Conservation (phyloP, 2,888 invertebrate genomes). For the Vanessa cardui region DNA sequence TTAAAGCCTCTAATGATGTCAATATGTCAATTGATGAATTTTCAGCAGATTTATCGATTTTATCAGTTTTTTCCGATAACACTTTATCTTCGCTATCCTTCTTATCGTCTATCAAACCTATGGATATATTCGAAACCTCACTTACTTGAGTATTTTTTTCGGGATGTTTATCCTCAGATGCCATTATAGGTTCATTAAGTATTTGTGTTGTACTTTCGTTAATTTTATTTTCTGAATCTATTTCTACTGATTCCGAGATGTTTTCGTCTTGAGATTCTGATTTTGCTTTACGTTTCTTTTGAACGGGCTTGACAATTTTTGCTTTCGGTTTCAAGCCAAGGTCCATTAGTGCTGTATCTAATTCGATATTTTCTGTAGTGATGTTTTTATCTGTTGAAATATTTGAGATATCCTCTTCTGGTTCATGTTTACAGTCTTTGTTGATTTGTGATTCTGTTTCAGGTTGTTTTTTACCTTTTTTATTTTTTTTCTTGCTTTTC, state of each 20-base stretch:
- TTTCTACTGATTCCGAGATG: neutral
- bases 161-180: neutral
- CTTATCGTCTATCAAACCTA: neutral
- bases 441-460: conserved; percentile 32
- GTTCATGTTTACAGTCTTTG: conserved; percentile 14
- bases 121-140: neutral
- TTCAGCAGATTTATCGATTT: neutral
- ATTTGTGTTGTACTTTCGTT: neutral
- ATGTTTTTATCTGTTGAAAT: neutral
- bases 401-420: conserved; percentile 20
- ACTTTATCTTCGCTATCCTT: neutral
- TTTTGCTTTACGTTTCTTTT: conserved; percentile 60
- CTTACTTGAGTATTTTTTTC: neutral
- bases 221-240: neutral
- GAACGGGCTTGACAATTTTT: conserved; percentile 68
- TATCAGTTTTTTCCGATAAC: neutral
- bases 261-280: conserved; percentile 15
- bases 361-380: conserved; percentile 4
- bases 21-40: neutral
- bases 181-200: neutral
- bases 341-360: conserved; percentile 44
- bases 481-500: conserved; percentile 50
- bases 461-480: conserved; percentile 49
- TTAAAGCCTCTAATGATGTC: neutral
- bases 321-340: conserved; percentile 53